These are phyloP conservation scores for Eristalinus aeneus DNA, from an alignment of 2,888 invertebrate species.

Conservation along the genomic window DNA sequence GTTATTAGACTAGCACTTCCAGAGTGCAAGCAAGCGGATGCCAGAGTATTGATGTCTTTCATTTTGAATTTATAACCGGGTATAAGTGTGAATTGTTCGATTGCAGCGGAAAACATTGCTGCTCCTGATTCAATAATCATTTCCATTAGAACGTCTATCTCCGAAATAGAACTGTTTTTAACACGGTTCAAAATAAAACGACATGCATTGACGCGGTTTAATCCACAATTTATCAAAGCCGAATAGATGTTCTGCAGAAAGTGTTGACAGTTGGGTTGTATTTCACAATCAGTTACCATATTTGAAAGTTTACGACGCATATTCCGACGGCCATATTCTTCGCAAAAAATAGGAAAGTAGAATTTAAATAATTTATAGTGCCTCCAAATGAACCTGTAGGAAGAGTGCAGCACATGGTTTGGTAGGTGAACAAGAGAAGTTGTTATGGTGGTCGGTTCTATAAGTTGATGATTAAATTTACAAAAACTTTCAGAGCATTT, in stretches of 20 bases:
- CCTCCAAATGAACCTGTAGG: conserved; percentile 54
- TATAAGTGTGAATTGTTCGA: conserved; percentile 70
- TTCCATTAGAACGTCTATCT: conserved; percentile 71
- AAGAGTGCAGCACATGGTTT: conserved; percentile 31
- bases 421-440: conserved; percentile 24
- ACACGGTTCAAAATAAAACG: conserved; percentile 45
- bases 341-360: conserved; percentile 69
- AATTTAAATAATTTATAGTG: conserved; percentile 50
- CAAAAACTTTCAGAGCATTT: conserved; percentile 32
- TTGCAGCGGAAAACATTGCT: conserved; percentile 71
- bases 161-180: conserved; percentile 6
- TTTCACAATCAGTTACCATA: conserved; percentile 72
- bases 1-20: conserved; percentile 44
- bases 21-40: conserved; percentile 50
- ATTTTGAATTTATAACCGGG: conserved; percentile 71
- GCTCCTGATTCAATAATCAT: conserved; percentile 73
- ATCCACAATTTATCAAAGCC: conserved; percentile 13
- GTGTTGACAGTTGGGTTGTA: conserved; percentile 66
- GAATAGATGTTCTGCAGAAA: conserved; percentile 50
- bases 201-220: conserved; percentile 51
- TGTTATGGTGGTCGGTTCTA: conserved; percentile 24
- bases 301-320: conserved; percentile 71
- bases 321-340: conserved; percentile 66
- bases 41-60: conserved; percentile 44
- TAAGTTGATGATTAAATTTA: conserved; percentile 45